These are phyloP conservation scores for Cotesia vestalis DNA, from an alignment of 1,140 invertebrate genomes.

Conservation along the genomic window DNA sequence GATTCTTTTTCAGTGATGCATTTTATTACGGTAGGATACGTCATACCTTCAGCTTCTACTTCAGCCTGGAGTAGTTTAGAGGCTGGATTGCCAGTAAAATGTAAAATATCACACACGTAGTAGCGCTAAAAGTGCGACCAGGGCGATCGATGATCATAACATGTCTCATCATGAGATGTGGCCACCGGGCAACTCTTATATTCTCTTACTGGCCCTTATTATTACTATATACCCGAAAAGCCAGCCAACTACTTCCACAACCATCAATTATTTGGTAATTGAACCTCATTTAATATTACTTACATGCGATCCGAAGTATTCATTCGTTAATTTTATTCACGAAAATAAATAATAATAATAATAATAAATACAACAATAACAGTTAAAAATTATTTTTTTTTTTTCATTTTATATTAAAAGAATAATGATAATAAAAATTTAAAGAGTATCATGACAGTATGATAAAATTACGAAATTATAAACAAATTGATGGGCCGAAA, in stretches of 20 bases:
- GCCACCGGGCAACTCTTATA: slow-evolving; percentile 38
- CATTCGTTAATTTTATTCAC: slow-evolving; percentile 7
- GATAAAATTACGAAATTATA: too few relatives aligned
- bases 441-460: too few relatives aligned
- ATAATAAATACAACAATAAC: not conserved
- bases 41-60: too few relatives aligned
- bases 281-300: slow-evolving; percentile 32
- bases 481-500: not conserved
- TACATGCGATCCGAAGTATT: slow-evolving; percentile 8
- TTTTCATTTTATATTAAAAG: not conserved
- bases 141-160: slow-evolving; percentile 18
- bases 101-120: not conserved
- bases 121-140: slow-evolving; percentile 24
- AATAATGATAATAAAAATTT: too few relatives aligned
- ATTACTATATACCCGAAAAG: slow-evolving; percentile 44
- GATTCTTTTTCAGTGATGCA: not conserved
- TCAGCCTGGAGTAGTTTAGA: not conserved
- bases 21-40: too few relatives aligned
- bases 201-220: slow-evolving; percentile 37
- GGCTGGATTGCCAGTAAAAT: not conserved
- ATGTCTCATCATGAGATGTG: slow-evolving; percentile 30
- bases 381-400: not conserved
- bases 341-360: not conserved
- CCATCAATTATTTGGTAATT: slow-evolving; percentile 51
- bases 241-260: slow-evolving; percentile 39